Base-by-base conservation (phyloP, 2,888 invertebrate genomes). In the Nomada flava region DNA sequence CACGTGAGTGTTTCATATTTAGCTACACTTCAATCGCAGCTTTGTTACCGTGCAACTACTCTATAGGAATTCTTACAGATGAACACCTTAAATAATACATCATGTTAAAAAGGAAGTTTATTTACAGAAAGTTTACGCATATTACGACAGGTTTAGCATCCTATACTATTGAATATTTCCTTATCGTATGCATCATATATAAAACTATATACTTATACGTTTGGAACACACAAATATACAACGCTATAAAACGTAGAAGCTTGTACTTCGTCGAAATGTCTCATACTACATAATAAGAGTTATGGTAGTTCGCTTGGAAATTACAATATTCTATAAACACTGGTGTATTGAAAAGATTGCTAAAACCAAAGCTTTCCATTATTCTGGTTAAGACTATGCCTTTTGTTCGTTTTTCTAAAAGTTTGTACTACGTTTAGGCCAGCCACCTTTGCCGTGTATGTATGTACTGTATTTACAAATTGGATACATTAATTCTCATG, bases 401-500 rank as follows among this genome's bases (percentile, higher is more conserved):
- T 52, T 65, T 50, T 71, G 13, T 59, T 79, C 65, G 60, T 76
- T 74, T 72, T 29, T 29, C 76, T n/a, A 76, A 87, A 81, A 87
- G 83, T 88, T 88, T 88, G 88, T 88, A 88, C 88, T 88, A 89
- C 80, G 70, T 86, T 88, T 88, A 88, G 88, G 88, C 88, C 89
- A 88, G 83, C 82, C 77, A 82, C 82, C 78, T 78, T 63, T 73
- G 67, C 72, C 69, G 68, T 55, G 60, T 74, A 59, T 64, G 50
- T 64, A 50, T 67, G 10, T 53, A 74, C 2, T 36, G 59, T 63
- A 36, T 36, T 36, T 36, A 36, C 36, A 59, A 47, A 59, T 70
- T 71, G 71, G 47, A n/a, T 68, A 76, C 73, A 26, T 80, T 69
- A 55, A 18, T 67, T 18, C 57, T 69, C 42, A 29, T 78, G 36